These are phyloP conservation scores for Steatornis caripensis DNA, from an alignment of 2,113 vertebrate species.

Conservation along the genomic window DNA sequence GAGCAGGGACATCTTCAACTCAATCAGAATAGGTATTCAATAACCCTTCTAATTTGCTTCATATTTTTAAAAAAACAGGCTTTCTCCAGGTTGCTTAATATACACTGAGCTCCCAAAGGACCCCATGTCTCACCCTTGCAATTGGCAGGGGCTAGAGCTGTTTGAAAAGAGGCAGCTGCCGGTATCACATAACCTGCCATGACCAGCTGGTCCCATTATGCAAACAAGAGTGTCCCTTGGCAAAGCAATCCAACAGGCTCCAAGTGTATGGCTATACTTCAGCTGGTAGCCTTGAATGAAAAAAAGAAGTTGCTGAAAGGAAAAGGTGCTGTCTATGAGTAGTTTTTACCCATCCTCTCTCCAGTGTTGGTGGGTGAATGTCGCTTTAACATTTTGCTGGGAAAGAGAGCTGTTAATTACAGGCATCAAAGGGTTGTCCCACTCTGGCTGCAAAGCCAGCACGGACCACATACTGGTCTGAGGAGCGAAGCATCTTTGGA, in stretches of 20 bases:
- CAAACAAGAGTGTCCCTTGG: constrained; percentile 13
- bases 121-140: neutral
- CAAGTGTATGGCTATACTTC: neutral
- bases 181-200: constrained; percentile 11
- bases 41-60: neutral
- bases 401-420: neutral
- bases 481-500: neutral
- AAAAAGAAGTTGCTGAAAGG: neutral
- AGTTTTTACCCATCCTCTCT: neutral
- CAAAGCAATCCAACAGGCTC: neutral
- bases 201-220: constrained; percentile 48
- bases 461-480: neutral
- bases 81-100: neutral
- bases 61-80: neutral
- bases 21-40: neutral
- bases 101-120: constrained; percentile 16
- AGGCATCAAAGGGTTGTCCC: neutral
- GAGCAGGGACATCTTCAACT: neutral
- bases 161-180: constrained; percentile 39
- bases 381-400: neutral
- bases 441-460: neutral
- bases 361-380: neutral
- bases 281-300: neutral
- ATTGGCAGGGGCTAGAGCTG: neutral
- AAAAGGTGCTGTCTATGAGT: neutral